phyloP scores from a whole-genome alignment of 2,113 vertebrate species.

The Proterorhinus semilunaris region DNA sequence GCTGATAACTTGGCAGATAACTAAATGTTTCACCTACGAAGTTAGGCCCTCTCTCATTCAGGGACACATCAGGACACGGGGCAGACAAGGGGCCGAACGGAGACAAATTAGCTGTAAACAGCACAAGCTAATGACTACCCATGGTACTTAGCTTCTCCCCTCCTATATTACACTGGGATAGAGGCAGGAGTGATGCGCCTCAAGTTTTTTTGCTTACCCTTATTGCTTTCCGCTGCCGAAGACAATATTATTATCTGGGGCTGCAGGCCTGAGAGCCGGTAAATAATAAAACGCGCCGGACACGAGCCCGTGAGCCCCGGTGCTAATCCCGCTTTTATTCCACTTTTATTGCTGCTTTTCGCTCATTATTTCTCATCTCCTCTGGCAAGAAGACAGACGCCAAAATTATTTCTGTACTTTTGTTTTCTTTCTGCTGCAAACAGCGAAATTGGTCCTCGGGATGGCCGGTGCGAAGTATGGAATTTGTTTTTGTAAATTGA shows the following conservation, averaged over 20 bases:
- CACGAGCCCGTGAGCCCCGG: conserved; percentile 71
- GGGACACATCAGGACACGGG: conserved; percentile 44
- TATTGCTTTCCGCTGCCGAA: conserved; percentile 71
- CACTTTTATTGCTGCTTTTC: conserved; percentile 79
- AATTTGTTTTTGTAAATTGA: conserved; percentile 47
- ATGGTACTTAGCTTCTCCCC: conserved; percentile 65
- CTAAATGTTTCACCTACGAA: conserved; percentile 1
- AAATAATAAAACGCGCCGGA: conserved; percentile 80
- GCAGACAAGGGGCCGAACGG: conserved; percentile 9
- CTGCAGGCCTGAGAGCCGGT: conserved; percentile 77
- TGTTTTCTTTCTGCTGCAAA: conserved; percentile 67
- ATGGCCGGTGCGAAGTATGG: conserved; percentile 38
- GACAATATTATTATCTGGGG: conserved; percentile 80
- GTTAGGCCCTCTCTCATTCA: conserved; percentile 38
- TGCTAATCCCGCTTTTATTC: conserved; percentile 80
- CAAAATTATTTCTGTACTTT: conserved; percentile 71
- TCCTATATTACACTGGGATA: conserved; percentile 47
- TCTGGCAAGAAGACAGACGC: conserved; percentile 64
- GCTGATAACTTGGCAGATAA: too few species aligned
- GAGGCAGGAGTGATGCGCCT: conserved; percentile 63
- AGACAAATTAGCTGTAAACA: conserved; percentile 69
- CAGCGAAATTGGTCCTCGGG: conserved; percentile 61
- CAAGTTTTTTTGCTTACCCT: conserved; percentile 67
- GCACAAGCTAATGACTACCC: conserved; percentile 73
- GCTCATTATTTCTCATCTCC: conserved; percentile 78